Conservation (phyloP, 2,888 invertebrate species). For the Portevinia maculata region DNA sequence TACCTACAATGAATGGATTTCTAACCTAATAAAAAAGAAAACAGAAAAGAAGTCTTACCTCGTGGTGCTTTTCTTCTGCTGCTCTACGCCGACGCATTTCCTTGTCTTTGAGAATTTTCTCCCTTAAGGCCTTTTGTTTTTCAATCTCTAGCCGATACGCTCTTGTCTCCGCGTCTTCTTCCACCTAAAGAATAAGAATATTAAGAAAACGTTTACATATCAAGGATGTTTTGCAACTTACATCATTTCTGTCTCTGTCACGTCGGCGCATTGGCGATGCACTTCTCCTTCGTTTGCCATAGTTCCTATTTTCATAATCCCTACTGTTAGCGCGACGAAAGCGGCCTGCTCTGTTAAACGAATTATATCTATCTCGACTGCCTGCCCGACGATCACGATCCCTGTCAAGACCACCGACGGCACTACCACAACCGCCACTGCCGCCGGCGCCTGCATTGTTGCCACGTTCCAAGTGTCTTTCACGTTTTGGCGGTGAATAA, state of each 20-base stretch:
- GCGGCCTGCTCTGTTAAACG: slow-evolving; percentile 62
- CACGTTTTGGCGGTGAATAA: slow-evolving; percentile 80
- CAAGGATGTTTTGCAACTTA: slow-evolving; percentile 72
- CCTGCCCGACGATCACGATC: slow-evolving; percentile 76
- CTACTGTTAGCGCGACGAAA: slow-evolving; percentile 79
- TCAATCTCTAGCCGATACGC: slow-evolving; percentile 83
- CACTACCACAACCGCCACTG: slow-evolving; percentile 67
- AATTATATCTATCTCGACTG: slow-evolving; percentile 76
- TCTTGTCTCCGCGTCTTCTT: slow-evolving; percentile 84
- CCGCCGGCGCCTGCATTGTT: slow-evolving; percentile 73
- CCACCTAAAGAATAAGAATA: slow-evolving; percentile 76
- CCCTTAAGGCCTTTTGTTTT: slow-evolving; percentile 83
- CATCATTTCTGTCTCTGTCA: slow-evolving; percentile 79
- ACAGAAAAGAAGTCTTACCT: slow-evolving; percentile 77
- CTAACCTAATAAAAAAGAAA: neutral
- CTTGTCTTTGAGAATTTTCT: slow-evolving; percentile 83
- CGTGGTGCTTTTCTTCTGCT: slow-evolving; percentile 81
- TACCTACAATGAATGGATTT: too few relatives aligned
- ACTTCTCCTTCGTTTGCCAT: slow-evolving; percentile 80
- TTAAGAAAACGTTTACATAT: neutral
- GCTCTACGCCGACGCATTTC: slow-evolving; percentile 83
- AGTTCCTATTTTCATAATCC: slow-evolving; percentile 79
- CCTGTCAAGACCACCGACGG: slow-evolving; percentile 76
- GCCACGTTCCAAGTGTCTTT: slow-evolving; percentile 65
- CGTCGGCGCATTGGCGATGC: slow-evolving; percentile 77